These are phyloP conservation scores for Glyptemys insculpta DNA, from an alignment of 2,797 vertebrate species.

Conservation along the genomic window DNA sequence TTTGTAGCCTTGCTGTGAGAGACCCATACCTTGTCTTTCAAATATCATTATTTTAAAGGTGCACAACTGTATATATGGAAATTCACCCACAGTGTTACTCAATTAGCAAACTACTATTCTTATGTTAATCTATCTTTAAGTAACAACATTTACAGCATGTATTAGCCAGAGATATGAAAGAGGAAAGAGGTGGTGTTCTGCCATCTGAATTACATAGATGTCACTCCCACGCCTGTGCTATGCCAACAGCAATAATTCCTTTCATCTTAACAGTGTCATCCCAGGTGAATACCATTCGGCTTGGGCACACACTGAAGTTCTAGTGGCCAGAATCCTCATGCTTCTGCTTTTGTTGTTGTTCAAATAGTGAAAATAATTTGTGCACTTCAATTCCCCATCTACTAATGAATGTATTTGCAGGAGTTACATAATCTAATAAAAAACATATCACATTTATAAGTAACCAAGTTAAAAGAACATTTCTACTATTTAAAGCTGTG, in stretches of 20 bases:
- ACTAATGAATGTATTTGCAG: neutral
- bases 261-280: neutral
- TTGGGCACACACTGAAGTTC: neutral
- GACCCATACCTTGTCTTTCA: neutral
- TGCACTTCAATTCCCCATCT: neutral
- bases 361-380: neutral
- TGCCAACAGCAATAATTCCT: neutral
- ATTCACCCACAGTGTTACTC: neutral
- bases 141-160: neutral
- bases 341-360: neutral
- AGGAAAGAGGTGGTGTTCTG: neutral
- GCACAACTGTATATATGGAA: neutral
- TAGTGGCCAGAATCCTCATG: fast-evolving
- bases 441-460: neutral
- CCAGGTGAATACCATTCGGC: neutral
- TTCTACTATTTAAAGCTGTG: neutral
- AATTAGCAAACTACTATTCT: slow-evolving; percentile 21
- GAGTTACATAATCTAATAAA: neutral
- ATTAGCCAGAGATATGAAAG: neutral
- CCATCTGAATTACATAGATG: neutral
- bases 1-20: neutral
- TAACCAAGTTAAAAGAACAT: neutral
- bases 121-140: slow-evolving; percentile 13
- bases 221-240: neutral
- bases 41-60: slow-evolving; percentile 21